phyloP scores from a whole-genome alignment of 2,888 invertebrate genomes.

The Deroplatys truncata region DNA sequence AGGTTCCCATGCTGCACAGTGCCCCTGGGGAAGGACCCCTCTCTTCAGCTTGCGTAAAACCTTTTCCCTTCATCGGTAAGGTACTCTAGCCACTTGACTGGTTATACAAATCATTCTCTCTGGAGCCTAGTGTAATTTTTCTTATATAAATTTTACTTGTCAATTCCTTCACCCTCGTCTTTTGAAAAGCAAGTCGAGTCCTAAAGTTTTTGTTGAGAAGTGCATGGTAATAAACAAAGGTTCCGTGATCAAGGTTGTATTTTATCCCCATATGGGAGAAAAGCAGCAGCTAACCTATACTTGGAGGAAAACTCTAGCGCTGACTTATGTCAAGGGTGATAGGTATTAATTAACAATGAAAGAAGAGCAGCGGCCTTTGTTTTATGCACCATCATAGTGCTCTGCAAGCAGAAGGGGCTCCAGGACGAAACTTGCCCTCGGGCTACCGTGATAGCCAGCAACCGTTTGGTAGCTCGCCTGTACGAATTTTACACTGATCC shows the following conservation, averaged over 20 bases:
- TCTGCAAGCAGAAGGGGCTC: neutral
- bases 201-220: neutral
- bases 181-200: neutral
- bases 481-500: neutral
- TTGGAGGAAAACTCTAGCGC: neutral
- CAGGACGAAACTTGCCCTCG: neutral
- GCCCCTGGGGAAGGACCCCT: neutral
- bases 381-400: neutral
- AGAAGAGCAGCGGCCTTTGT: neutral
- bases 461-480: neutral
- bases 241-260: neutral
- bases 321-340: neutral
- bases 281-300: neutral
- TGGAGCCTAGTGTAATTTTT: neutral
- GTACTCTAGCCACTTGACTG: neutral
- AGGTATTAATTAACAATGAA: neutral
- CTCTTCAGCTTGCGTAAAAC: neutral
- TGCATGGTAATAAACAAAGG: neutral
- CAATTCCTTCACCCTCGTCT: neutral
- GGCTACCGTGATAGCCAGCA: neutral
- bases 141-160: neutral
- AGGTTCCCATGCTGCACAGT: too few species aligned
- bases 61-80: neutral
- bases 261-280: neutral
- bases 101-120: neutral